Evolutionary conservation across 2,113 vertebrate genomes (phyloP).

Genomic region (Gobius niger): DNA sequence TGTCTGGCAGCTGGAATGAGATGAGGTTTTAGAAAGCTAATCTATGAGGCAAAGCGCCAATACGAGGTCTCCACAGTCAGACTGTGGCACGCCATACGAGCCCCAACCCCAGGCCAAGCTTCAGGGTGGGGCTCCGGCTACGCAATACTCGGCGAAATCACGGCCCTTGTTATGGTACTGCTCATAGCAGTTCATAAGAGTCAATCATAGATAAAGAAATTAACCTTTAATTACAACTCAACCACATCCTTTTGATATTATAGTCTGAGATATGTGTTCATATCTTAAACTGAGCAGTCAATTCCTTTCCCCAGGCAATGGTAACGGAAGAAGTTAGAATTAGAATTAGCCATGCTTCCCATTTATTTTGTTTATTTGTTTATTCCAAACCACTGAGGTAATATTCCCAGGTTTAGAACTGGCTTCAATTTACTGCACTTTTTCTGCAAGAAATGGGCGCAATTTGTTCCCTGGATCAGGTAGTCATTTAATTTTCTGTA

Average conservation of each 20-base stretch:
- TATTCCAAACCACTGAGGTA: constrained; percentile 29
- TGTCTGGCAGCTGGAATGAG: constrained; percentile 44
- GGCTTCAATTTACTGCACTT: constrained; percentile 4
- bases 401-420: constrained; percentile 48
- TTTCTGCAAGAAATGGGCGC: too few relatives aligned
- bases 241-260: constrained; percentile 16
- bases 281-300: neutral
- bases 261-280: neutral
- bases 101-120: constrained; percentile 12
- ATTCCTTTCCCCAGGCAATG: constrained; percentile 34
- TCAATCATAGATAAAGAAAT: too few relatives aligned
- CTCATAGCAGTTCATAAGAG: too few relatives aligned
- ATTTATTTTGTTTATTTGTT: constrained; percentile 12
- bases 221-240: neutral
- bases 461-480: too few relatives aligned
- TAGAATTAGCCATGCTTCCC: too few relatives aligned
- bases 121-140: too few relatives aligned
- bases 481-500: too few relatives aligned
- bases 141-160: too few relatives aligned
- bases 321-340: too few relatives aligned
- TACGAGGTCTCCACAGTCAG: too few relatives aligned
- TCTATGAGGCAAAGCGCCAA: constrained; percentile 48
- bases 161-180: too few relatives aligned
- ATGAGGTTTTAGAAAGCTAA: constrained; percentile 59
- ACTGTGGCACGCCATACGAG: too few relatives aligned